Percentiles rank a stretch among this genome's conserved stretches.
phyloP scores from a whole-genome alignment of 2,113 vertebrate species.

The Labrus mixtus region DNA sequence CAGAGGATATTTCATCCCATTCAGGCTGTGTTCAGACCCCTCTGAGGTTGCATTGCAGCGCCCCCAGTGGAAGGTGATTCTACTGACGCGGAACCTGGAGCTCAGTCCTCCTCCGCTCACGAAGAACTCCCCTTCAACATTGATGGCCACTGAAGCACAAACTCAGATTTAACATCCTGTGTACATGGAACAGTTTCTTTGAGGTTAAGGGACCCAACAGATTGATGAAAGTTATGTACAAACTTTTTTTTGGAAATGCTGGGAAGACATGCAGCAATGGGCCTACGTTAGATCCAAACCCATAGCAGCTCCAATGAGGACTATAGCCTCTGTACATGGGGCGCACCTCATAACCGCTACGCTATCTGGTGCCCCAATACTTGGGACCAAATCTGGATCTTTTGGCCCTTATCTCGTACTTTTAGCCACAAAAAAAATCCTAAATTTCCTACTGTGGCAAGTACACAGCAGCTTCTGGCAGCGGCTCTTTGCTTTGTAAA shows the following conservation, averaged over 20 bases:
- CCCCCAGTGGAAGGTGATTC: conserved; percentile 95
- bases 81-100: conserved; percentile 88
- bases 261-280: no score
- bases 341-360: no score
- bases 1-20: conserved; percentile 93
- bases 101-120: conserved; percentile 92
- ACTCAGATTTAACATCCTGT: neutral
- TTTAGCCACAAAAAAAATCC: neutral
- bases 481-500: neutral
- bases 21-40: conserved; percentile 95
- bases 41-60: conserved; percentile 93
- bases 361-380: no score
- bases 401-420: neutral
- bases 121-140: conserved; percentile 90
- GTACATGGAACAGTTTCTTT: no score
- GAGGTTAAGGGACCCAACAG: no score
- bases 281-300: no score
- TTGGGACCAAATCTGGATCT: neutral
- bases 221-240: no score
- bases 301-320: no score
- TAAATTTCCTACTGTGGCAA: neutral
- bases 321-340: no score
- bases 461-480: neutral
- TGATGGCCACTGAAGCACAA: conserved; percentile 87
- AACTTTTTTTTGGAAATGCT: no score